phyloP scores from a whole-genome alignment of 2,888 invertebrate genomes.

The Crossocerus cetratus region DNA sequence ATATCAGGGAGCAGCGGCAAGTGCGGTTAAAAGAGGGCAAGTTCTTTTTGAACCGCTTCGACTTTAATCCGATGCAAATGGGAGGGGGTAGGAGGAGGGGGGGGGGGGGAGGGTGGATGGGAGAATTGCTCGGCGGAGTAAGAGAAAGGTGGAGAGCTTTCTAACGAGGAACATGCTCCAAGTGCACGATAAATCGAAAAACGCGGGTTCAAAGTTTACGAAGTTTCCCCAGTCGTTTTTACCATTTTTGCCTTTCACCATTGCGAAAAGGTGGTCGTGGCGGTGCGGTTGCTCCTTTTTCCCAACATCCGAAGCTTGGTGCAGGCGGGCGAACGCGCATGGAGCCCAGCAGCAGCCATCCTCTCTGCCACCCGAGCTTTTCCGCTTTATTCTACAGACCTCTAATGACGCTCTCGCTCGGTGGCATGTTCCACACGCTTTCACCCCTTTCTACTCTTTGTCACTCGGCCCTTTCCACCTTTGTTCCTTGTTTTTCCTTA shows the following conservation, averaged over 20 bases:
- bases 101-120: too few relatives aligned
- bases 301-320: constrained; percentile 4
- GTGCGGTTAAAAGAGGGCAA: too few relatives aligned
- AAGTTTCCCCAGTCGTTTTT: constrained; percentile 13
- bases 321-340: too few relatives aligned
- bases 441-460: constrained; percentile 7
- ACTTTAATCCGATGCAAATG: constrained; percentile 45
- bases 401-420: constrained; percentile 49
- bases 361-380: constrained; percentile 17
- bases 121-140: too few relatives aligned
- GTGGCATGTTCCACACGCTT: constrained; percentile 29
- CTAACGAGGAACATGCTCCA: constrained; percentile 29
- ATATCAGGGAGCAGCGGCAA: not conserved
- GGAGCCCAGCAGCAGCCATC: constrained; percentile 4
- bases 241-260: constrained; percentile 2
- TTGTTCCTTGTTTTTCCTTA: constrained; percentile 18
- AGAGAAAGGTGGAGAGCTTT: not conserved
- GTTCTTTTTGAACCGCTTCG: not conserved
- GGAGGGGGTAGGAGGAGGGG: not conserved
- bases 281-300: constrained; percentile 23
- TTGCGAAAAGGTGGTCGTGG: too few relatives aligned
- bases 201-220: constrained; percentile 14
- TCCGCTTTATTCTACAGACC: constrained; percentile 36
- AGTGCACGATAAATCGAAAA: constrained; percentile 37
- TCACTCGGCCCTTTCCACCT: not conserved